Evolutionary conservation across 2,113 vertebrate genomes (phyloP).

Genomic region (Sula dactylatra): DNA sequence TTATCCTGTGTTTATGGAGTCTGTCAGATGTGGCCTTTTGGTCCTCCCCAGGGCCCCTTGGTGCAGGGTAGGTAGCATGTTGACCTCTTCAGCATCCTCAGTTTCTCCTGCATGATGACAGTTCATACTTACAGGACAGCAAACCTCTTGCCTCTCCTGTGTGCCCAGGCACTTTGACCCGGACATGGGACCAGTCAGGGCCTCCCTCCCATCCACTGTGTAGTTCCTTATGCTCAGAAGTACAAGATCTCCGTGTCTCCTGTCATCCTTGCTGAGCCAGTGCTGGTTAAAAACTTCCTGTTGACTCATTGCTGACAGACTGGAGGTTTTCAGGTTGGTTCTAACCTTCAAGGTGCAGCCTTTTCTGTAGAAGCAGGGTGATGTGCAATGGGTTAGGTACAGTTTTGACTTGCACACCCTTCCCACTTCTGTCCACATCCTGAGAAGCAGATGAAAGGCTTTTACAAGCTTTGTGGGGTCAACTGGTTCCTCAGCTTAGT

Average conservation of each 20-base stretch:
- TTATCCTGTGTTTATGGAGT: not conserved
- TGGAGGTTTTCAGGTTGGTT: not conserved
- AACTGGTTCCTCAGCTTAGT: not conserved
- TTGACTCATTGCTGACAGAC: not conserved
- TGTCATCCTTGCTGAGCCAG: not conserved
- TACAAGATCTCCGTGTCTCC: not conserved
- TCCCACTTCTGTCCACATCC: not conserved
- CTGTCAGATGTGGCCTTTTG: not conserved
- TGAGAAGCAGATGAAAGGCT: not conserved
- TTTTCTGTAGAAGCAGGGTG: not conserved
- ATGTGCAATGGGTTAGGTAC: not conserved
- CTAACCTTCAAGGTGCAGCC: not conserved
- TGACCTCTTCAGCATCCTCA: not conserved
- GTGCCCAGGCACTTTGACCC: not conserved
- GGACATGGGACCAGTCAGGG: not conserved
- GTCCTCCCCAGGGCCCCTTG: too few relatives aligned
- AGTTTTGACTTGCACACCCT: not conserved
- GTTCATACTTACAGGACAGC: not conserved
- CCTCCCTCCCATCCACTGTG: not conserved
- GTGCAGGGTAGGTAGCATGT: not conserved
- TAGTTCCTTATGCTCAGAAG: not conserved
- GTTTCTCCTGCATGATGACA: not conserved
- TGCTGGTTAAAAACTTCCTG: constrained; percentile 12
- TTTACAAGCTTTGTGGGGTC: not conserved
- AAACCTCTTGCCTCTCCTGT: not conserved